These are phyloP conservation scores for Rhaphigaster nebulosa DNA, from an alignment of 2,888 invertebrate species.

Conservation along the genomic window DNA sequence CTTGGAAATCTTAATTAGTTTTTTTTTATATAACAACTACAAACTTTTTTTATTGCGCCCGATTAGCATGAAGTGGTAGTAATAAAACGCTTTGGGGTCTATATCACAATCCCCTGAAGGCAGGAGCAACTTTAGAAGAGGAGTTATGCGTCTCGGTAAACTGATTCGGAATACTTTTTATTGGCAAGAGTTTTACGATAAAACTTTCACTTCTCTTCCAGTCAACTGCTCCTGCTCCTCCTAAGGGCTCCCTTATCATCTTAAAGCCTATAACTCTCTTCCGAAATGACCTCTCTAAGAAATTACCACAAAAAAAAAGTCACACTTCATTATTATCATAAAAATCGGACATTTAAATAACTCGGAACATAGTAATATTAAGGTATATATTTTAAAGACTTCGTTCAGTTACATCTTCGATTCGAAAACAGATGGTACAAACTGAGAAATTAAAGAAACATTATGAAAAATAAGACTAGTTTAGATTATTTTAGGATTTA, in stretches of 20 bases:
- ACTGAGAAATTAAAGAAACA: no score
- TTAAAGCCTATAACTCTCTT: not conserved
- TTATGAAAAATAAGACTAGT: no score
- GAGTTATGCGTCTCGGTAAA: constrained; percentile 24
- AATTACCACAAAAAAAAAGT: no score
- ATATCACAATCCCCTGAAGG: not conserved
- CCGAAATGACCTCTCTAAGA: not conserved
- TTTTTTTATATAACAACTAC: not conserved
- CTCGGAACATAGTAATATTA: no score
- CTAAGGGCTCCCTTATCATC: not conserved
- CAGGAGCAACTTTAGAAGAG: not conserved
- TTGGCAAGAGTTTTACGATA: constrained; percentile 26
- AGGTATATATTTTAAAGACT: no score
- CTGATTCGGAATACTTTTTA: constrained; percentile 38
- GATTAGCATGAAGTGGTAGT: not conserved
- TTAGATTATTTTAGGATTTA: no score
- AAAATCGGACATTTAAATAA: no score
- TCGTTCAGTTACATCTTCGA: no score
- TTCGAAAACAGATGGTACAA: no score
- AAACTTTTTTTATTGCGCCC: not conserved
- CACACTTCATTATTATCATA: no score
- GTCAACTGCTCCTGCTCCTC: not conserved
- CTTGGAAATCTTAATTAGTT: not conserved
- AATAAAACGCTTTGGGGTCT: constrained; percentile 30
- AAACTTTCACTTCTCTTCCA: constrained; percentile 30